A percentile compares a stretch with the other conserved stretches of the same genome.
Conservation (phyloP, 1,140 invertebrate genomes). For the Drosophila tsacasi region DNA sequence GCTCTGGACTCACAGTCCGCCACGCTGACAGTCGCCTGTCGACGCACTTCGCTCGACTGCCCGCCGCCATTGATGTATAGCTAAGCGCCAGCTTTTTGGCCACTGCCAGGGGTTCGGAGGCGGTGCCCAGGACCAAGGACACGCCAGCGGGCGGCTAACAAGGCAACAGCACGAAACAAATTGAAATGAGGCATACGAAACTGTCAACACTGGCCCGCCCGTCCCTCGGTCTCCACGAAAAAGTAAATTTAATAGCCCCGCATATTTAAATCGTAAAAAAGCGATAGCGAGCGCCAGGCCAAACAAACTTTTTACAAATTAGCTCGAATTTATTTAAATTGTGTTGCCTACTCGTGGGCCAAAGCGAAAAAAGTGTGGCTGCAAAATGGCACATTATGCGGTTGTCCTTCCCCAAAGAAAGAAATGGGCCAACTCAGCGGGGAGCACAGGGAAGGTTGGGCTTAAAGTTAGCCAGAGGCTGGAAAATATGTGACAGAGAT, state of each 20-base stretch:
- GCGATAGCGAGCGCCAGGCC: constrained; percentile 29
- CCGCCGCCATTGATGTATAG: constrained; percentile 73
- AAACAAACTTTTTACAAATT: constrained; percentile 79
- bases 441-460: neutral
- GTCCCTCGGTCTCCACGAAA: neutral
- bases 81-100: constrained; percentile 30
- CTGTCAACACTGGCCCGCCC: constrained; percentile 43
- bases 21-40: constrained; percentile 67
- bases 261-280: constrained; percentile 75
- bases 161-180: constrained; percentile 71
- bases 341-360: constrained; percentile 53
- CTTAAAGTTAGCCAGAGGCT: neutral
- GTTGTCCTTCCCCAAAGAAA: neutral
- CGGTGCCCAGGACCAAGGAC: constrained; percentile 32
- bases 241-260: constrained; percentile 67
- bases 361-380: constrained; percentile 26
- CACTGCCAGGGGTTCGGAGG: constrained; percentile 21
- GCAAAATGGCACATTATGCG: constrained; percentile 45
- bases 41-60: constrained; percentile 33
- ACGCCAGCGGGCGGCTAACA: constrained; percentile 72
- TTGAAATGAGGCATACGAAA: constrained; percentile 68
- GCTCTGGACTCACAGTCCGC: constrained; percentile 7
- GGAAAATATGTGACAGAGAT: neutral
- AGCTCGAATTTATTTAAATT: constrained; percentile 78
- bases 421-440: neutral